A percentile compares a stretch with the other conserved stretches of the same genome.
Evolutionary conservation across 2,113 vertebrate genomes (phyloP).

Genomic region (Pseudonaja textilis): DNA sequence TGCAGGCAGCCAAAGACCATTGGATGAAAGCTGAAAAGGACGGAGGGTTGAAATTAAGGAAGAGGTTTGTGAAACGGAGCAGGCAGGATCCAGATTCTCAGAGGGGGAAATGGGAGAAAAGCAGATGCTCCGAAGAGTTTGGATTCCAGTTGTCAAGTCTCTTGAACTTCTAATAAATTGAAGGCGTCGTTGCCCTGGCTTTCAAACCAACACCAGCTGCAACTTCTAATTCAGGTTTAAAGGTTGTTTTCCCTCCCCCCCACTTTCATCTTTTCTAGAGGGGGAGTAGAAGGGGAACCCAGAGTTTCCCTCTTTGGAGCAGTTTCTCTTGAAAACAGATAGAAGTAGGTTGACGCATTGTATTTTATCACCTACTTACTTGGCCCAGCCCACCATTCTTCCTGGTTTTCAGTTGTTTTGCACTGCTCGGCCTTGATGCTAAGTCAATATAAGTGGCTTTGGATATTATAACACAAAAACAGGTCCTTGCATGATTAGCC

Average conservation of each 20-base stretch:
- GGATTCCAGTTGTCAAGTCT: background rate
- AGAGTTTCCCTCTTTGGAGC: background rate
- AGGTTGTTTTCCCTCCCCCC: background rate
- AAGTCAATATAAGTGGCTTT: background rate
- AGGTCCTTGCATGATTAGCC: background rate
- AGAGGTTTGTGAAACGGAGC: background rate
- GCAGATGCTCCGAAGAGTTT: background rate
- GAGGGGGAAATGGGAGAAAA: background rate
- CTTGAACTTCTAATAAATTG: background rate
- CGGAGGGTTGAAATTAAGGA: background rate
- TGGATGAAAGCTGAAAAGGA: background rate
- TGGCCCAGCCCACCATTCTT: background rate
- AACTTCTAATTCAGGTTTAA: background rate
- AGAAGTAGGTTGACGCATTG: background rate
- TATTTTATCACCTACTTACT: background rate
- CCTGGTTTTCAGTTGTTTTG: background rate
- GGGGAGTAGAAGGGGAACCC: background rate
- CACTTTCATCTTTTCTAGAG: background rate
- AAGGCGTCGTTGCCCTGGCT: background rate
- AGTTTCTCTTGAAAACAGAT: background rate
- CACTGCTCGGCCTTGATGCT: rapidly evolving
- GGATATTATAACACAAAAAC: background rate
- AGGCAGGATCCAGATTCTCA: background rate
- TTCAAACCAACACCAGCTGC: background rate
- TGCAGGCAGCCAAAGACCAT: background rate